Evolutionary conservation across 2,113 vertebrate genomes (phyloP), one percentile per base, ranked within the genome.

Genomic region (Nesogale talazaci): DNA sequence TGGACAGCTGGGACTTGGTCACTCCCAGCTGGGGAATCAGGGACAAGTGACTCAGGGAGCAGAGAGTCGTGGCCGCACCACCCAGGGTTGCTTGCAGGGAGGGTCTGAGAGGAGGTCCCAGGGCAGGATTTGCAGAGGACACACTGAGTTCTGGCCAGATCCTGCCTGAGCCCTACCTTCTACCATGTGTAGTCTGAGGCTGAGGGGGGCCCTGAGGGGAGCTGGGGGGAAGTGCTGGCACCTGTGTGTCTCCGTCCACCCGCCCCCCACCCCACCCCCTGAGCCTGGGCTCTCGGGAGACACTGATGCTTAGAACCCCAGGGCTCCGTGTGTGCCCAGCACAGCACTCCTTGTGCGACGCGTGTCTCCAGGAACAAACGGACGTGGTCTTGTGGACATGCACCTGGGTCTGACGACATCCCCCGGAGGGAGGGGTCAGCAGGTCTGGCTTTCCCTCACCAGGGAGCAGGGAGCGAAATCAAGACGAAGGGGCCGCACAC

Each of bases 341-440:
- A 42, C 20, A 19, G 6, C 3, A 22, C 52, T 0, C n/a, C 1
- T 14, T 1, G 36, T 38, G 29, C 2, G 69, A 23, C 10, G 29
- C 3, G 1, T 0, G 11, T 11, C 6, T 0, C 12, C 17, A 72
- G n/a, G 19, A 5, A 3, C 0, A 3, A 3, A 9, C 5, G 3
- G 19, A n/a, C 6, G 36, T 31, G 61, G 9, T 10, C 63, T 52
- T 38, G 69, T 15, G 57, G 75, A 59, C 23, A 67, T 10, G 38
- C 25, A 12, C 52, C 1, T 61, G 31, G 1, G 17, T 23, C 42
- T 87, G 31, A 15, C 0, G 0, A 36, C 0, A 0, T 63, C 57
- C 42, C 16, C 74, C 46, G 52, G 34, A 61, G 56, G 52, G 42
- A 7, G 25, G 20, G 2, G 6, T 0, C 1, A 29, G 61, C 61